Evolutionary conservation across 2,797 vertebrate species (phyloP), one percentile per base, ranked within the genome.

Genomic region (Borostomias antarcticus): DNA sequence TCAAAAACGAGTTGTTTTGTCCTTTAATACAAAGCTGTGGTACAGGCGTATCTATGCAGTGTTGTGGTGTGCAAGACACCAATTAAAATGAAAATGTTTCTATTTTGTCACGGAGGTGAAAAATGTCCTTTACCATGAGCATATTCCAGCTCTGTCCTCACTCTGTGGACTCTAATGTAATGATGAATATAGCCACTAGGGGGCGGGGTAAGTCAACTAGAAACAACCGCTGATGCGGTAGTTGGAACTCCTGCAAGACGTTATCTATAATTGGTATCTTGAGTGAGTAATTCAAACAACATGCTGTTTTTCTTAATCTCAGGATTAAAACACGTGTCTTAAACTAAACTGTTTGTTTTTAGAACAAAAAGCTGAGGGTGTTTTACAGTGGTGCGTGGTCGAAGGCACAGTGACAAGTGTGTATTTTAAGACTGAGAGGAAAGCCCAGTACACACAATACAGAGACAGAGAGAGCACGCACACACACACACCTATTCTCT

Each of bases 101-200:
- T n/a, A n/a, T n/a, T n/a, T n/a, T n/a, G n/a, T n/a, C n/a, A n/a
- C n/a, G n/a, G n/a, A n/a, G n/a, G n/a, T n/a, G n/a, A n/a, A n/a
- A n/a, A n/a, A n/a, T n/a, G n/a, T n/a, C n/a, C n/a, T n/a, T n/a
- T n/a, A n/a, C n/a, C n/a, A n/a, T n/a, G n/a, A n/a, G n/a, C n/a
- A n/a, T n/a, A n/a, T n/a, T n/a, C n/a, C n/a, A n/a, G n/a, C n/a
- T n/a, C n/a, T n/a, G n/a, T n/a, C n/a, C n/a, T n/a, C n/a, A n/a
- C n/a, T n/a, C 40, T 45, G 40, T 45, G 40, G 40, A 8, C n/a
- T n/a, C n/a, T n/a, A 21, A 48, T 1, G 21, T 13, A 51, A 23
- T 48, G 17, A 51, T 9, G 1, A 21, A 17, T n/a, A 8, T 3
- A 56, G 59, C 72, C 64, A 76, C 25, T 26, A 74, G 71, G 71